Evolutionary conservation across 2,888 invertebrate genomes (phyloP), one percentile per base, ranked within the genome.

Genomic region (Steinernema carpocapsae): DNA sequence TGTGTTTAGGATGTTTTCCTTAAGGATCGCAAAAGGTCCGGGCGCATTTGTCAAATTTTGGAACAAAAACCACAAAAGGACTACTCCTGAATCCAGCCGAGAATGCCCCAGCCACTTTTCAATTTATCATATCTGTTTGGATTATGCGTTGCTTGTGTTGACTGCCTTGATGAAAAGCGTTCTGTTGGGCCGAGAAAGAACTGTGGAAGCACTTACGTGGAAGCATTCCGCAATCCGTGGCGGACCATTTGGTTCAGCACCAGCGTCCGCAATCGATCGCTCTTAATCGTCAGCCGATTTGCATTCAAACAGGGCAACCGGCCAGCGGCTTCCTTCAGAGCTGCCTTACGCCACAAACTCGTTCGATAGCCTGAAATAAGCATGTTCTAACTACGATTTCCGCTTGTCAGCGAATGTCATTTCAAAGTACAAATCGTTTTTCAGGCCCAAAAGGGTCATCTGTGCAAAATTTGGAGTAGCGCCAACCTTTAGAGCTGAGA

Each of bases 171-270:
- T 37, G 3, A 10, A 3, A 37, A 17, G 64, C 2, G 37, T 48
- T 48, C 19, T 7, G 3, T 19, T 48, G 3, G 19, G 48, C n/a
- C 48, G 10, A n/a, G 51, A 46, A 29, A 45, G 29, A 0, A 26
- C 4, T 7, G 0, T 46, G 48, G 10, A 42, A 37, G n/a, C 32
- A 71, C 74, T 72, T 76, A 76, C 76, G 52, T 46, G 37, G 71
- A 59, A 24, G 45, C 59, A 70, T 74, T 72, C 26, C 78, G 32
- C 12, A 76, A 26, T 17, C 78, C 78, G 24, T 78, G 78, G n/a
- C 78, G 74, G 29, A 78, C 78, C 78, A 78, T 78, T 70, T 76
- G 78, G 56, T 78, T 79, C 14, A 78, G 32, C 24, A 70, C 70
- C 37, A 77, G 51, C 26, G 77, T 51, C 26, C 56, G 71, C 14